phyloP scores from a whole-genome alignment of 2,113 vertebrate species.

The Anseranas semipalmata region DNA sequence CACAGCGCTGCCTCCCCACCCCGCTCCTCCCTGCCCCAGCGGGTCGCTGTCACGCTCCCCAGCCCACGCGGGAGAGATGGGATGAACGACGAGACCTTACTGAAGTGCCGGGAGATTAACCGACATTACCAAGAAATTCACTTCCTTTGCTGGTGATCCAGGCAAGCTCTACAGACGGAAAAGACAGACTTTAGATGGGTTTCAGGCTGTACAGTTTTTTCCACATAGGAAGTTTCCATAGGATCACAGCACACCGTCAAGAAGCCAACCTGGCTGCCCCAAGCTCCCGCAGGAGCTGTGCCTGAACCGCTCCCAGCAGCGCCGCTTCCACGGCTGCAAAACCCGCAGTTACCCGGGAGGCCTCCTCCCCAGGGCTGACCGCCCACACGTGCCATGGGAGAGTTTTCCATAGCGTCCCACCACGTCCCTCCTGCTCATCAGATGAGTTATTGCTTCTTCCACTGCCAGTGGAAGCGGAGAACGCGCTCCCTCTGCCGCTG shows the following conservation, averaged over 20 bases:
- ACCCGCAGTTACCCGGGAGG: accelerated
- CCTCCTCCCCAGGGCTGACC: accelerated
- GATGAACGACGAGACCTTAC: background rate
- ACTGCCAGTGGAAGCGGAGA: background rate
- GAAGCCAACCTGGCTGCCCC: background rate
- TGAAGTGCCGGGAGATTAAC: no score
- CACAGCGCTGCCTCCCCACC: background rate
- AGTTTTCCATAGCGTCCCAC: background rate
- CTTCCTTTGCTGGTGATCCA: background rate
- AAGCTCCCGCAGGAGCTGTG: background rate
- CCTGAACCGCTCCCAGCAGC: background rate
- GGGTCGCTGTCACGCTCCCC: accelerated
- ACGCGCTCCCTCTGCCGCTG: background rate
- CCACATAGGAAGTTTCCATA: no score
- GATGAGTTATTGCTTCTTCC: background rate
- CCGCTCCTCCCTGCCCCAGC: no score
- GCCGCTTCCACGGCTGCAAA: accelerated
- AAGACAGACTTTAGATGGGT: background rate
- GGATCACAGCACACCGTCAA: accelerated
- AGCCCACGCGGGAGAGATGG: background rate
- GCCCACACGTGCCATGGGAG: accelerated
- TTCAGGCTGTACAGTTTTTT: background rate
- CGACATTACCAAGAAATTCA: background rate
- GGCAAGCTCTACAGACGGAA: background rate
- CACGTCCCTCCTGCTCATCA: background rate